These are phyloP conservation scores for Timema podura DNA, from an alignment of 2,888 invertebrate genomes.

Conservation along the genomic window DNA sequence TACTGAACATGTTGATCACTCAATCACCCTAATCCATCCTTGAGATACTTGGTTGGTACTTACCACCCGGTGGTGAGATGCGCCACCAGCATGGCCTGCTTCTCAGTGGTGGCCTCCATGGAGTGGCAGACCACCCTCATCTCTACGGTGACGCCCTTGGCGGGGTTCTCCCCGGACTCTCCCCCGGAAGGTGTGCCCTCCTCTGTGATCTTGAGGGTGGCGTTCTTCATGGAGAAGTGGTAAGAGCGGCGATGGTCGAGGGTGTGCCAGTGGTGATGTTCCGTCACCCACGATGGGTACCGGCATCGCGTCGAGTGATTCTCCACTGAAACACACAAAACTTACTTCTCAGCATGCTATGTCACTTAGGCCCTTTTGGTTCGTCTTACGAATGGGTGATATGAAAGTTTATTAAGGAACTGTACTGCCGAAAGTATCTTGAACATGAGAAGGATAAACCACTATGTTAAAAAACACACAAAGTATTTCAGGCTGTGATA, in stretches of 20 bases:
- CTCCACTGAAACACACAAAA: conserved; percentile 58
- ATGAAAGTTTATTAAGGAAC: too few relatives aligned
- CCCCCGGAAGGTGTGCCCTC: conserved; percentile 34
- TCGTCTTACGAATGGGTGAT: too few relatives aligned
- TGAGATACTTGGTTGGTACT: too few relatives aligned
- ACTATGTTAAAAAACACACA: too few relatives aligned
- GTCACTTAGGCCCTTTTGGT: too few relatives aligned
- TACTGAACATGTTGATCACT: too few relatives aligned
- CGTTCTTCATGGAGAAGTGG: conserved; percentile 69
- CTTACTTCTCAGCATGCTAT: too few relatives aligned
- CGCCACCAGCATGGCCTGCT: conserved; percentile 54
- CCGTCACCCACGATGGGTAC: conserved; percentile 73
- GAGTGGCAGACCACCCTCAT: conserved; percentile 60
- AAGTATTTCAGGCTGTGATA: too few relatives aligned
- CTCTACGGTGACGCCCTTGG: conserved; percentile 45
- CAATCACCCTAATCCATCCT: too few relatives aligned
- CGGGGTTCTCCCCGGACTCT: not conserved
- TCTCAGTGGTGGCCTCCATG: conserved; percentile 35
- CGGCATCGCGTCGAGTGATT: conserved; percentile 71
- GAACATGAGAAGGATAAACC: too few relatives aligned
- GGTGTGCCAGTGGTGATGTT: conserved; percentile 76
- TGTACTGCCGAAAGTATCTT: too few relatives aligned
- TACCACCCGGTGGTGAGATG: conserved; percentile 76
- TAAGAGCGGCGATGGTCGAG: conserved; percentile 68
- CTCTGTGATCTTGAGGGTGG: conserved; percentile 58